These are phyloP conservation scores for Mellilla xanthometata DNA, from an alignment of 2,888 invertebrate genomes.

Conservation along the genomic window DNA sequence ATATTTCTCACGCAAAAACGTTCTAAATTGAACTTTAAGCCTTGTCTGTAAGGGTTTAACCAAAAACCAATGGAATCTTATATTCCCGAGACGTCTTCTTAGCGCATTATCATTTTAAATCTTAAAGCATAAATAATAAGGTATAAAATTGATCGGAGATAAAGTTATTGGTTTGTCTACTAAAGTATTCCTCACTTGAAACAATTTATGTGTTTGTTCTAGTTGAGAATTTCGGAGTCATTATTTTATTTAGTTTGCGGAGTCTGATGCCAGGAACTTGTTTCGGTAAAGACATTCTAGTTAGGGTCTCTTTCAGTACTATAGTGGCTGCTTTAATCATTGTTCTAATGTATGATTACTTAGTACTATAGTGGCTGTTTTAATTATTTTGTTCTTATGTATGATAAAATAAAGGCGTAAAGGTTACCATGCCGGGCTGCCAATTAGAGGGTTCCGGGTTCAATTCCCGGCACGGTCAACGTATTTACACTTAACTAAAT, in stretches of 20 bases:
- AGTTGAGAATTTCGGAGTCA: slow-evolving; percentile 60
- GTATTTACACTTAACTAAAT: too few relatives aligned
- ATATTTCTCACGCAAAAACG: slow-evolving; percentile 18
- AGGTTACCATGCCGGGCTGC: too few relatives aligned
- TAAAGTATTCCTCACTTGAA: slow-evolving; percentile 57
- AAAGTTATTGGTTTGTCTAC: slow-evolving; percentile 47
- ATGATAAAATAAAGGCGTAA: too few relatives aligned
- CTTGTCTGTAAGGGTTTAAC: slow-evolving; percentile 23
- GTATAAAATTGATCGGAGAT: slow-evolving; percentile 28
- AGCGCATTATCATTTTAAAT: slow-evolving; percentile 18
- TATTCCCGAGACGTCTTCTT: slow-evolving; percentile 14
- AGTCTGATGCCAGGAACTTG: slow-evolving; percentile 6
- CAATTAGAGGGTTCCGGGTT: too few relatives aligned
- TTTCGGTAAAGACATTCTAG: not conserved
- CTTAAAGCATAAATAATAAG: slow-evolving; percentile 32
- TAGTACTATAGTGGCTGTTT: too few relatives aligned
- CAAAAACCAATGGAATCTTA: slow-evolving; percentile 22
- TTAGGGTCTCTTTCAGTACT: too few relatives aligned
- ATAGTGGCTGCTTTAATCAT: too few relatives aligned
- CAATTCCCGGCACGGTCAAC: too few relatives aligned
- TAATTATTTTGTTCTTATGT: too few relatives aligned
- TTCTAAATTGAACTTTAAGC: slow-evolving; percentile 32
- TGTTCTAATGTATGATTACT: too few relatives aligned
- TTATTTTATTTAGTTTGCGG: slow-evolving; percentile 56
- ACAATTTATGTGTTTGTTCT: slow-evolving; percentile 72